Evolutionary conservation across 2,888 invertebrate species (phyloP), one percentile per base, ranked within the genome.

Genomic region (Hanleya hanleyi): DNA sequence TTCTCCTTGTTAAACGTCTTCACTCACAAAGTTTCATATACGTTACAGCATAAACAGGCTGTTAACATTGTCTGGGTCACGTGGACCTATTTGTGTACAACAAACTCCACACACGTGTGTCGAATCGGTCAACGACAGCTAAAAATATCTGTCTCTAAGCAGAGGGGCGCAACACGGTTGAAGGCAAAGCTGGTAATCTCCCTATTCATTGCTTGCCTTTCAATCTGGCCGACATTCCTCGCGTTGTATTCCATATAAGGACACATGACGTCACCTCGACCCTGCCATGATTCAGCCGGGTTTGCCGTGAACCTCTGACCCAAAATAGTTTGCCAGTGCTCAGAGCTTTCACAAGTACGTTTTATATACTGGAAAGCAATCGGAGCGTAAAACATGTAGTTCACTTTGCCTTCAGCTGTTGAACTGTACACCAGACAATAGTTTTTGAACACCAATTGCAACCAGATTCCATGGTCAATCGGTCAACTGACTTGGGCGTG

Each of bases 241-340:
- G 79, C 84, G 81, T 82, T 79, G 81, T 82, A 81, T 85, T 84
- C 86, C 86, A 86, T 82, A 83, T 86, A 80, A 75, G 85, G 86
- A 47, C 70, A 66, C 69, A 71, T 86, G 86, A 86, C 86, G 85
- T 86, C 85, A 86, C 66, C 26, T 41, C 35, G 33, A 9, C 51
- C 29, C 66, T 41, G 62, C 37, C 67, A 67, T 73, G 64, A 70
- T 71, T 68, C 71, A 67, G 61, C 26, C 32, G 47, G 38, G 36
- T 41, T 57, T 15, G 26, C 57, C 26, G 15, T 57, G 57, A 65
- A 65, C 38, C 18, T 35, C 29, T 65, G 36, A 65, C 65, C 37
- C 22, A 22, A 66, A 41, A 41, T 29, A 41, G 47, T 32, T 18
- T 41, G 12, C 47, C 50, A 1, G 22, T 49, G 22, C 26, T 26